A percentile compares a stretch with the other conserved stretches of the same genome.
These are phyloP conservation scores for Triplophysa dalaica DNA, from an alignment of 2,113 vertebrate species.

Conservation along the genomic window DNA sequence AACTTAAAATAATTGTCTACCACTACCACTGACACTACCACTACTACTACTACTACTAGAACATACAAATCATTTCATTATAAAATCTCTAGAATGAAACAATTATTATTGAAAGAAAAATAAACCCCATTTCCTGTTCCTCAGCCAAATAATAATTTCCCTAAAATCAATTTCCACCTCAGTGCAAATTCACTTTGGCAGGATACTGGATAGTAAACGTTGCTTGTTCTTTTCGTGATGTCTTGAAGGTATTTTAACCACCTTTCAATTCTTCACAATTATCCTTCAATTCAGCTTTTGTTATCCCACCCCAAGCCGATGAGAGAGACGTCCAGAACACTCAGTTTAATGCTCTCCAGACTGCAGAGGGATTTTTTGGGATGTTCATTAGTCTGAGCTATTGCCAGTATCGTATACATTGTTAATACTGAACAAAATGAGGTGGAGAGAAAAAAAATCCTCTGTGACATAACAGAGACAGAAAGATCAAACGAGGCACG, in stretches of 20 bases:
- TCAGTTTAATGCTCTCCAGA: slow-evolving; percentile 29
- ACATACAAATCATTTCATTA: no score
- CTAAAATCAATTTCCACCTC: slow-evolving; percentile 32
- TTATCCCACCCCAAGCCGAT: slow-evolving; percentile 13
- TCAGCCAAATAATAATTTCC: slow-evolving; percentile 7
- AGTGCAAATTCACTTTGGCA: background rate
- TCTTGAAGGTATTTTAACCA: slow-evolving; percentile 41
- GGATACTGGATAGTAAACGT: slow-evolving; percentile 10
- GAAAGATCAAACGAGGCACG: slow-evolving; percentile 6
- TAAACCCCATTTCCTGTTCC: background rate
- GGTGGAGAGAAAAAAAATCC: slow-evolving; percentile 9
- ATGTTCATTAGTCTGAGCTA: slow-evolving; percentile 48
- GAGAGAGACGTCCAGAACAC: background rate
- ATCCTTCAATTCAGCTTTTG: slow-evolving; percentile 37
- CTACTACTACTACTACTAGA: no score
- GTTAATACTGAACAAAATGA: slow-evolving; percentile 45
- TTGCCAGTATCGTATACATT: slow-evolving; percentile 41
- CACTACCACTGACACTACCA: no score
- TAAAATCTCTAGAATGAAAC: no score
- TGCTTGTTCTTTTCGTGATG: slow-evolving; percentile 13
- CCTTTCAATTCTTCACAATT: slow-evolving; percentile 33
- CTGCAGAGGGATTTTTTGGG: slow-evolving; percentile 23
- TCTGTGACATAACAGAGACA: slow-evolving; percentile 3
- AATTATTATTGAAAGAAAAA: no score
- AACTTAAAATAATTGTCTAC: no score